These are phyloP conservation scores for Clostera curtula DNA, from an alignment of 2,888 invertebrate species.

Conservation along the genomic window DNA sequence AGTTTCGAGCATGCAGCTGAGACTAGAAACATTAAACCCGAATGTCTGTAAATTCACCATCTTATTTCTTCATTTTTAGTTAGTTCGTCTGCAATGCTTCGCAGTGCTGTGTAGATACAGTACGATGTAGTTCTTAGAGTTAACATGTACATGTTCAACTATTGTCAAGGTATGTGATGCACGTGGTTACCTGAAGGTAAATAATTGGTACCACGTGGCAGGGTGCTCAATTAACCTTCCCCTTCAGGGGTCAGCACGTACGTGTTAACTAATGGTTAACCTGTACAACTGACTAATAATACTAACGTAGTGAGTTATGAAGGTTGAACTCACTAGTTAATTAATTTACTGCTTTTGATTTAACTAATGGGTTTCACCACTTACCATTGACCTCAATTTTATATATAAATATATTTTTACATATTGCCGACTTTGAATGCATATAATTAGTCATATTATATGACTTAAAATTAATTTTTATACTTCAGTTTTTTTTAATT, in stretches of 20 bases:
- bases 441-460: too few species aligned
- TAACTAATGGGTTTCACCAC: conserved; percentile 6
- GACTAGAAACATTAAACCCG: conserved; percentile 56
- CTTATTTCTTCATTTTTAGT: conserved; percentile 71
- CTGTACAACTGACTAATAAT: conserved; percentile 34
- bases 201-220: conserved; percentile 70
- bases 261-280: conserved; percentile 43
- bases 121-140: conserved; percentile 25
- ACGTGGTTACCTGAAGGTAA: conserved; percentile 66
- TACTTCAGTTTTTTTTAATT: too few species aligned
- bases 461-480: too few species aligned
- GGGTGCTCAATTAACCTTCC: conserved; percentile 55
- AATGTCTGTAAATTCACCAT: conserved; percentile 68
- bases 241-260: conserved; percentile 42
- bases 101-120: conserved; percentile 37
- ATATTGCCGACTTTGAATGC: conserved; percentile 1
- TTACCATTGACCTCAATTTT: background rate
- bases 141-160: conserved; percentile 12
- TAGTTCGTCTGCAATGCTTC: conserved; percentile 63
- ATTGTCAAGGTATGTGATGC: conserved; percentile 21
- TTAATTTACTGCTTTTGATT: conserved; percentile 13
- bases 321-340: conserved; percentile 13
- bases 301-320: conserved; percentile 29
- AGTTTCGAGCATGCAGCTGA: conserved; percentile 23
- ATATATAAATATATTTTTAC: background rate